Conservation (phyloP, 2,113 vertebrate species). For the Mesoclemmys tuberculata region DNA sequence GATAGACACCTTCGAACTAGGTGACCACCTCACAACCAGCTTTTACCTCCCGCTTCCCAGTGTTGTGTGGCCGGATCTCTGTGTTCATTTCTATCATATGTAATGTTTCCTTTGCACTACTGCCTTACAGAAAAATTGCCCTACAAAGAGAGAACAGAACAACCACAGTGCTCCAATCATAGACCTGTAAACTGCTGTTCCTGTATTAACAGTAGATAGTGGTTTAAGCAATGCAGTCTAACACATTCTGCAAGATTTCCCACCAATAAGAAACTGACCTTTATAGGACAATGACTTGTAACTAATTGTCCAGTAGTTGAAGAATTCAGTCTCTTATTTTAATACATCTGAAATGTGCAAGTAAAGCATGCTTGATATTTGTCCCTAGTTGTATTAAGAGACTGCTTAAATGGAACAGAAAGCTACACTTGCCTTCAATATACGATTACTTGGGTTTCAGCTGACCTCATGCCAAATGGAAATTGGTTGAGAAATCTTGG, state of each 20-base stretch:
- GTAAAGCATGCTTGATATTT: conserved; percentile 19
- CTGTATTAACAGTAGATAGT: not conserved
- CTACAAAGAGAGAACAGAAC: not conserved
- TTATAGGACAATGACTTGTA: not conserved
- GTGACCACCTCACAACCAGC: conserved; percentile 17
- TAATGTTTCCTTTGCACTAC: conserved; percentile 60
- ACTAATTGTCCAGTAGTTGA: not conserved
- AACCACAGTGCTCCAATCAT: not conserved
- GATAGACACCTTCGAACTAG: conserved; percentile 21
- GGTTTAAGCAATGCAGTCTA: not conserved
- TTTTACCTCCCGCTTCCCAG: not conserved
- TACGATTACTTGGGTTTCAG: conserved; percentile 76
- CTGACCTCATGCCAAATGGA: conserved; percentile 83
- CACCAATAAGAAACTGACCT: conserved; percentile 28
- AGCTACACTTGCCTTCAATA: conserved; percentile 71
- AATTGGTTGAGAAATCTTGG: conserved; percentile 82
- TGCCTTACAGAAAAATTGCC: conserved; percentile 43
- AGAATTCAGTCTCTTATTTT: conserved; percentile 32
- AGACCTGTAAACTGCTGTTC: conserved; percentile 16
- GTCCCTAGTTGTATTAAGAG: conserved; percentile 16
- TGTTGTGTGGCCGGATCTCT: not conserved
- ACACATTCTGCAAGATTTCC: not conserved
- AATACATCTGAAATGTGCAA: conserved; percentile 28
- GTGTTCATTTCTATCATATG: not conserved
- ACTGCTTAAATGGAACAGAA: conserved; percentile 41